phyloP scores from a whole-genome alignment of 2,888 invertebrate genomes.

The Drosophila mettleri region DNA sequence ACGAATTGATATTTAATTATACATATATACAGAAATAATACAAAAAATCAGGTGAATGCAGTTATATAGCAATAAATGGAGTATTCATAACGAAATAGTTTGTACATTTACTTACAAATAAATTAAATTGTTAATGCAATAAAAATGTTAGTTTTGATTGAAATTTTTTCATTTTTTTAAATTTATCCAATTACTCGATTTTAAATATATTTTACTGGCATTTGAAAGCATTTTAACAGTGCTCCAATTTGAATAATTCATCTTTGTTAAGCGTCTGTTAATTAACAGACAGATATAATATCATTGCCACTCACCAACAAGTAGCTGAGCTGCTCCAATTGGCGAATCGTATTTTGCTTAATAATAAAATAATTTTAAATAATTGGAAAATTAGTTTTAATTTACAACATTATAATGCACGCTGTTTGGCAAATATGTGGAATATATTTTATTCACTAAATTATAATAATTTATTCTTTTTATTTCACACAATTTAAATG shows the following conservation, averaged over 20 bases:
- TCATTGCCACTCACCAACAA: background rate
- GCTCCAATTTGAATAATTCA: too few relatives aligned
- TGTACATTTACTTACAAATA: background rate
- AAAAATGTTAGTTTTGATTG: too few relatives aligned
- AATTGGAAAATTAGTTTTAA: too few relatives aligned
- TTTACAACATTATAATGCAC: background rate
- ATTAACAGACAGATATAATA: background rate
- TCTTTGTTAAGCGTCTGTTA: too few relatives aligned
- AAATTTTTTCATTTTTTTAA: too few relatives aligned
- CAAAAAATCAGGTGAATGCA: conserved; percentile 41
- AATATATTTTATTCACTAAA: background rate
- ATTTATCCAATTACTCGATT: too few relatives aligned
- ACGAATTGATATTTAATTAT: conserved; percentile 39
- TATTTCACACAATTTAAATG: background rate
- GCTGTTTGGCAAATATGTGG: background rate
- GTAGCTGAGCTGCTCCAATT: background rate
- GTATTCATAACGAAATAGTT: conserved; percentile 9
- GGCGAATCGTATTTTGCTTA: background rate
- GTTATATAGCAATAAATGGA: conserved; percentile 54
- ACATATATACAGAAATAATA: background rate
- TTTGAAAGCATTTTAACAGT: background rate
- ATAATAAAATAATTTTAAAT: too few relatives aligned
- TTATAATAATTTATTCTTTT: background rate
- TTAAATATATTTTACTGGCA: too few relatives aligned
- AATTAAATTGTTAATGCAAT: background rate